Evolutionary conservation across 2,888 invertebrate genomes (phyloP).

Genomic region (Seladonia tumulorum): DNA sequence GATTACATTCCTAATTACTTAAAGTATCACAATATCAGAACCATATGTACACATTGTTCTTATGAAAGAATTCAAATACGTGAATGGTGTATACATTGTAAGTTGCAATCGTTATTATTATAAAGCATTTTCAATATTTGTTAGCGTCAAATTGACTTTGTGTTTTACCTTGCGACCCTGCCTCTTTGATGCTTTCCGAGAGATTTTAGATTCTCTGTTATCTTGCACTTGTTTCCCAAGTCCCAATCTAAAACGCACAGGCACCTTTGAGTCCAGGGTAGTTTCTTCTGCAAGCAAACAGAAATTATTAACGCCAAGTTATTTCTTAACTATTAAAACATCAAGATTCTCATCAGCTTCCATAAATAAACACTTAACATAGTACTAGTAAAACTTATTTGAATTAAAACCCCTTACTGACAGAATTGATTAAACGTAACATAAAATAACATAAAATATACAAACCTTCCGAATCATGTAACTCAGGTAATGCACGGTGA

Average conservation of each 20-base stretch:
- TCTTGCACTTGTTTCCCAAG: constrained; percentile 79
- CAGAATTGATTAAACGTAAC: background rate
- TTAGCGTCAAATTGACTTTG: constrained; percentile 77
- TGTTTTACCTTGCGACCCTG: constrained; percentile 82
- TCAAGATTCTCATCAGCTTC: background rate
- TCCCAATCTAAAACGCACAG: constrained; percentile 75
- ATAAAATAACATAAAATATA: background rate
- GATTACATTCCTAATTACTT: constrained; percentile 29
- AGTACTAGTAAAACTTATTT: background rate
- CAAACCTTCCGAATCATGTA: constrained; percentile 79
- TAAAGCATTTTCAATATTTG: constrained; percentile 73
- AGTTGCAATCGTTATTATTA: constrained; percentile 64
- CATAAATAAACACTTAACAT: background rate
- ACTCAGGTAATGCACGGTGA: constrained; percentile 76
- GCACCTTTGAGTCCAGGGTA: constrained; percentile 77
- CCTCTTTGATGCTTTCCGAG: constrained; percentile 78
- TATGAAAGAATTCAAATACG: constrained; percentile 47
- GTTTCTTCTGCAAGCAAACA: constrained; percentile 71
- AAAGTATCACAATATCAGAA: constrained; percentile 49
- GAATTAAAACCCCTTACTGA: background rate
- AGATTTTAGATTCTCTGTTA: constrained; percentile 75
- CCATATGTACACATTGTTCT: constrained; percentile 43
- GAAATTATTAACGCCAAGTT: background rate
- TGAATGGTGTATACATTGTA: constrained; percentile 61
- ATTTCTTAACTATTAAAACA: background rate